phyloP scores from a whole-genome alignment of 2,888 invertebrate genomes.

The Andricus quercusramuli region DNA sequence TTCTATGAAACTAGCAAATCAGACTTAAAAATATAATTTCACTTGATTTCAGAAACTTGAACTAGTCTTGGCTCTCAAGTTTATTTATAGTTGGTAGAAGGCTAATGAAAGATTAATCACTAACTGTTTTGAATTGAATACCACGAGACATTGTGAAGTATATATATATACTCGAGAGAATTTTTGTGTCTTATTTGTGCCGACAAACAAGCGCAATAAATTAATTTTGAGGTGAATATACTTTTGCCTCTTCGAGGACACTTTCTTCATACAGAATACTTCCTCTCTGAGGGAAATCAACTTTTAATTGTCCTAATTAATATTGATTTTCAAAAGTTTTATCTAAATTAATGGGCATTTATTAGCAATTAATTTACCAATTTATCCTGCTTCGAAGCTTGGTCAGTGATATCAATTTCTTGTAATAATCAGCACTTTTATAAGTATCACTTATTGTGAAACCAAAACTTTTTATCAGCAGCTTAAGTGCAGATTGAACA shows the following conservation, averaged over 20 bases:
- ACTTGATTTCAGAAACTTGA: neutral
- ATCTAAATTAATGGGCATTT: neutral
- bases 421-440: neutral
- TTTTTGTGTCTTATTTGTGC: neutral
- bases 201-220: neutral
- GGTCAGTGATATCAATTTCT: neutral
- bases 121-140: neutral
- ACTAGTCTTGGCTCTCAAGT: neutral
- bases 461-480: neutral
- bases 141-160: neutral
- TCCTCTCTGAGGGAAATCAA: too few species aligned
- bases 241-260: too few species aligned
- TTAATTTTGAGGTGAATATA: neutral
- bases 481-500: neutral
- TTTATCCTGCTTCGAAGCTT: slow-evolving; percentile 1
- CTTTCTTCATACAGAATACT: too few species aligned
- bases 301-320: too few species aligned
- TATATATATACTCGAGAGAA: neutral
- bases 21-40: neutral
- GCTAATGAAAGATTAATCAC: slow-evolving; percentile 9
- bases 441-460: neutral
- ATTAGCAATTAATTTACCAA: neutral
- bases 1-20: neutral
- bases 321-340: neutral
- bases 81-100: neutral